Evolutionary conservation across 2,113 vertebrate species (phyloP).

Genomic region (Oreocharis arfaki): DNA sequence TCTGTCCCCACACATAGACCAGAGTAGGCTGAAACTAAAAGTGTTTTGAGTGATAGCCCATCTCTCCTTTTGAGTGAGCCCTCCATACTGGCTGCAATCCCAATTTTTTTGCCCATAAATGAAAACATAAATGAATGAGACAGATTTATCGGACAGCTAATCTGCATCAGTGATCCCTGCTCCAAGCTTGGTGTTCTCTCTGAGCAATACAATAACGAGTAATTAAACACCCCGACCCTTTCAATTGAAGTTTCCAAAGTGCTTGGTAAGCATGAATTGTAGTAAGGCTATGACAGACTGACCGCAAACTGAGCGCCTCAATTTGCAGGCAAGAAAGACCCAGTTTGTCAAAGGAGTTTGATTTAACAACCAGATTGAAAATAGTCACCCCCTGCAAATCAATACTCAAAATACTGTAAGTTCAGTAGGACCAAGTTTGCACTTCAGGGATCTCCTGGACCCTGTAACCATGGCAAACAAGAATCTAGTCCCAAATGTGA

Average conservation of each 20-base stretch:
- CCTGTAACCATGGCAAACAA: fast-evolving
- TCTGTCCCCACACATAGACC: not conserved
- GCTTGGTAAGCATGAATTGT: not conserved
- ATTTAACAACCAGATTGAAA: not conserved
- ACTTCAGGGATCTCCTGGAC: not conserved
- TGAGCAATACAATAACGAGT: not conserved
- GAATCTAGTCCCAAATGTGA: not conserved
- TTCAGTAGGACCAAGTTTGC: not conserved
- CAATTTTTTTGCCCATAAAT: not conserved
- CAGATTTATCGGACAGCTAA: not conserved
- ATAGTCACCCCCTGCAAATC: not conserved
- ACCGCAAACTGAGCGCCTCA: not conserved
- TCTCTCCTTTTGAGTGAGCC: not conserved
- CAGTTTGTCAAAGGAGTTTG: not conserved
- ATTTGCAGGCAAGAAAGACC: not conserved
- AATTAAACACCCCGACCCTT: not conserved
- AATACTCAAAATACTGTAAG: not conserved
- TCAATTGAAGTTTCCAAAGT: not conserved
- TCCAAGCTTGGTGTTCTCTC: not conserved
- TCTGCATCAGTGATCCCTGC: fast-evolving
- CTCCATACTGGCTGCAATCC: fast-evolving
- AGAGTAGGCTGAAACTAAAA: not conserved
- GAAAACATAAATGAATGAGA: not conserved
- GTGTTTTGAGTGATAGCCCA: not conserved
- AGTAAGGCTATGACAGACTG: not conserved